These are phyloP conservation scores for Phengaris alcon DNA, from an alignment of 2,888 invertebrate species.

Conservation along the genomic window DNA sequence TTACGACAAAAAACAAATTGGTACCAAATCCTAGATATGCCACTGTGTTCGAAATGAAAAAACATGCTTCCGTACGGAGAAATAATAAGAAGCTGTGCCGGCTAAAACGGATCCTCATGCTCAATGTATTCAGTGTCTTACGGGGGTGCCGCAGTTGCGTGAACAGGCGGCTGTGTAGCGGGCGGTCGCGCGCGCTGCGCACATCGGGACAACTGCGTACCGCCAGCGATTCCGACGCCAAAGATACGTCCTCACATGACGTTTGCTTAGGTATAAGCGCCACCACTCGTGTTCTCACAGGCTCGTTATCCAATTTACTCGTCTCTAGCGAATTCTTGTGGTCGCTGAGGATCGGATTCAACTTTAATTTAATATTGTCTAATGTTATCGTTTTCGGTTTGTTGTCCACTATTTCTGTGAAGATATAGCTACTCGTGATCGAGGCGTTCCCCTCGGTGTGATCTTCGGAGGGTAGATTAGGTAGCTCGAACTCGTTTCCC, in stretches of 20 bases:
- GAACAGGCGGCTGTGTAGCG: conserved; percentile 30
- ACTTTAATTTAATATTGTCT: conserved; percentile 64
- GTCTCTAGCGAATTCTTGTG: conserved; percentile 26
- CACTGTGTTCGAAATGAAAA: conserved; percentile 8
- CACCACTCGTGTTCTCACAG: conserved; percentile 11
- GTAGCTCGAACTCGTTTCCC: conserved; percentile 70
- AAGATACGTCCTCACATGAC: conserved; percentile 40
- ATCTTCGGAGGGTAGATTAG: conserved; percentile 68
- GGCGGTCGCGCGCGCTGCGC: conserved; percentile 41
- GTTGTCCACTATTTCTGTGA: conserved; percentile 73
- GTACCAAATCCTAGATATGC: neutral
- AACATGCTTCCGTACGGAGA: conserved; percentile 19
- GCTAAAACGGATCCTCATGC: conserved; percentile 52
- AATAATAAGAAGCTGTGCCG: conserved; percentile 24
- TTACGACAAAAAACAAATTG: neutral
- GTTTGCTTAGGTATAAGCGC: conserved; percentile 7
- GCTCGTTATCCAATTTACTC: conserved; percentile 34
- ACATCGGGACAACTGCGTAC: conserved; percentile 58
- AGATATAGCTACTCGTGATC: conserved; percentile 56
- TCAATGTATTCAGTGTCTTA: conserved; percentile 60
- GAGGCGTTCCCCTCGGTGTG: conserved; percentile 49
- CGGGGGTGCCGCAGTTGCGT: conserved; percentile 48
- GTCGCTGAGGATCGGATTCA: conserved; percentile 43
- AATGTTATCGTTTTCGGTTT: conserved; percentile 73
- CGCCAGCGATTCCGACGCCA: conserved; percentile 28